Percentiles rank a stretch among this genome's conserved stretches.
Evolutionary conservation across 2,888 invertebrate species (phyloP).

Genomic region (Eristalis arbustorum): DNA sequence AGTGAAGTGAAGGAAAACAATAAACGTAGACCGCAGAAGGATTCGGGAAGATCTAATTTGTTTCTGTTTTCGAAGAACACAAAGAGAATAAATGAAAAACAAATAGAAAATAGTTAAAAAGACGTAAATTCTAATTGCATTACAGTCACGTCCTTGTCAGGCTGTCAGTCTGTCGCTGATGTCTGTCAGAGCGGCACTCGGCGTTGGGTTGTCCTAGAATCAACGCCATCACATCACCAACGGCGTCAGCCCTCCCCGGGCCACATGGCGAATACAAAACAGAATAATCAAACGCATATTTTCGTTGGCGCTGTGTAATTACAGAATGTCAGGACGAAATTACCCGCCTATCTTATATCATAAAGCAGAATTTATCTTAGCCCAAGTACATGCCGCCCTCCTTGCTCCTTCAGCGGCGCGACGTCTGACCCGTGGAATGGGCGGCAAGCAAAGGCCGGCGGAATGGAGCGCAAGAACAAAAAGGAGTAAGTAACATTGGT

Average conservation of each 20-base stretch:
- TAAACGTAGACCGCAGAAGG: conserved; percentile 19
- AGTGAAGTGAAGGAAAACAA: not conserved
- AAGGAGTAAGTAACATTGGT: conserved; percentile 15
- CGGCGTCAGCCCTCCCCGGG: not conserved
- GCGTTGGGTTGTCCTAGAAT: conserved; percentile 7
- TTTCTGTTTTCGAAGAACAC: not conserved
- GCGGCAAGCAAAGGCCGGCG: not conserved
- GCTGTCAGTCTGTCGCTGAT: conserved; percentile 52
- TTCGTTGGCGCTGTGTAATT: conserved; percentile 49
- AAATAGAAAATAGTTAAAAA: conserved; percentile 57
- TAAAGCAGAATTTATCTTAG: conserved; percentile 63
- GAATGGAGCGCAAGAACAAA: not conserved
- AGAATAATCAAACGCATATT: conserved; percentile 59
- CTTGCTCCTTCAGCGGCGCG: not conserved
- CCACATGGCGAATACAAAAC: conserved; percentile 48
- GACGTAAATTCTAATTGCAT: conserved; percentile 67
- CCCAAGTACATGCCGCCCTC: conserved; percentile 8
- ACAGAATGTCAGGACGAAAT: conserved; percentile 66
- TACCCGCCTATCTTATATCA: conserved; percentile 68
- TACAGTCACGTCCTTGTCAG: conserved; percentile 66
- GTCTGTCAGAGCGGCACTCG: conserved; percentile 46
- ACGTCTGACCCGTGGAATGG: not conserved
- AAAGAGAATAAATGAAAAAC: not conserved
- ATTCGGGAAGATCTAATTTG: conserved; percentile 34
- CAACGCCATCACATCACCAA: not conserved